These are phyloP conservation scores for Diarsia brunnea DNA, from an alignment of 2,888 invertebrate genomes.

Conservation along the genomic window DNA sequence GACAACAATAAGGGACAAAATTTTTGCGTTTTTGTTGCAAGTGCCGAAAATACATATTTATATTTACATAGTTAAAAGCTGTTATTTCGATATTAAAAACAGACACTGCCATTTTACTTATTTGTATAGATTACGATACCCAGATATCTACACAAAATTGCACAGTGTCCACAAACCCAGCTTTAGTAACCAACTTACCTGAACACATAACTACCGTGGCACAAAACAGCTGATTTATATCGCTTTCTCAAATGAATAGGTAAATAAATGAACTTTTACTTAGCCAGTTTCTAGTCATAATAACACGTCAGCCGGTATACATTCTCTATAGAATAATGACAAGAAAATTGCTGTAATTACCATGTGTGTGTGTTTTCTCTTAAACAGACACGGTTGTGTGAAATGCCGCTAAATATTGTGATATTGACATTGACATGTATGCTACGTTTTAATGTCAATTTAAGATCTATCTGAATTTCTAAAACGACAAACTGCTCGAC, in stretches of 20 bases:
- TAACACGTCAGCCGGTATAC: slow-evolving; percentile 35
- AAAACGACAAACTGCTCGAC: too few species aligned
- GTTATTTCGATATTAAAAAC: too few species aligned
- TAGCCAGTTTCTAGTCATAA: slow-evolving; percentile 50
- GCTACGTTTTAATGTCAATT: slow-evolving; percentile 5
- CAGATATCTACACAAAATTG: background rate
- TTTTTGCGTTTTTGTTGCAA: too few species aligned
- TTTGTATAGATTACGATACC: background rate
- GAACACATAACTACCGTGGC: slow-evolving; percentile 4
- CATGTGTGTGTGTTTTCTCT: slow-evolving; percentile 49
- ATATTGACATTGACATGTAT: slow-evolving; percentile 17
- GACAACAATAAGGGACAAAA: too few species aligned
- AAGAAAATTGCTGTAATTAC: slow-evolving; percentile 50
- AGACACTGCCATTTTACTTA: too few species aligned
- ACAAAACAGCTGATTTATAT: slow-evolving; percentile 49
- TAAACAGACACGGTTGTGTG: slow-evolving; percentile 17
- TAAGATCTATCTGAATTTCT: background rate
- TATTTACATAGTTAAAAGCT: too few species aligned
- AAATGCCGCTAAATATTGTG: slow-evolving; percentile 12
- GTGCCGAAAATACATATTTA: too few species aligned
- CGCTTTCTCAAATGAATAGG: slow-evolving; percentile 47
- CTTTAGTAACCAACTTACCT: slow-evolving; percentile 30
- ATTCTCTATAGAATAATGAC: slow-evolving; percentile 46
- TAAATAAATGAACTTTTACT: slow-evolving; percentile 57
- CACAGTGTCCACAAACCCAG: background rate